These are phyloP conservation scores for Sebastes minor DNA, from an alignment of 2,797 vertebrate genomes.

Conservation along the genomic window DNA sequence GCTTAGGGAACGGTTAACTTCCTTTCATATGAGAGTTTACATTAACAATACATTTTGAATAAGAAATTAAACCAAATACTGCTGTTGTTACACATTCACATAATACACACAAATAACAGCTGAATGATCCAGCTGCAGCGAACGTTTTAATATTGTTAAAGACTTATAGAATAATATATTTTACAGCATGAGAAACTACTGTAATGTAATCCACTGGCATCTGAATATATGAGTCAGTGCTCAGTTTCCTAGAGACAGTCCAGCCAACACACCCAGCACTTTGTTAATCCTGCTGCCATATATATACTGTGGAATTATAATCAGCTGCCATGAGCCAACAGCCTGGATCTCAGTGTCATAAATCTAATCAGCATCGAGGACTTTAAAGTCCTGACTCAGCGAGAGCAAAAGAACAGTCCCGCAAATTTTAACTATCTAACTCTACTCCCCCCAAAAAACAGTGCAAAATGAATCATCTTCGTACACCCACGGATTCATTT, in stretches of 20 bases:
- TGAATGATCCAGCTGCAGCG: neutral
- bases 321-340: slow-evolving; percentile 44
- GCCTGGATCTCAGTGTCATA: slow-evolving; percentile 24
- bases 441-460: neutral
- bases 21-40: neutral
- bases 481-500: neutral
- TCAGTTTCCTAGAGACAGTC: slow-evolving; percentile 36
- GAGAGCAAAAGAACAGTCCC: neutral
- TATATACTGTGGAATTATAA: slow-evolving; percentile 54
- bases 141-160: neutral
- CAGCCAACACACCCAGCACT: slow-evolving; percentile 23
- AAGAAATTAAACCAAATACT: neutral
- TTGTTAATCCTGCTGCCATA: slow-evolving; percentile 49
- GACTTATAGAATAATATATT: neutral
- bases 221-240: neutral
- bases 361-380: slow-evolving; percentile 44
- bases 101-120: neutral
- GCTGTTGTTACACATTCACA: neutral
- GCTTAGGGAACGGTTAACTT: neutral
- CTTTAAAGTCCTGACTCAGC: slow-evolving; percentile 39
- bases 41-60: neutral
- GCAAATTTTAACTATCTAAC: neutral
- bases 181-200: neutral
- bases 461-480: neutral
- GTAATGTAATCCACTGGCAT: slow-evolving; percentile 10